Base-by-base conservation (phyloP, 2,888 invertebrate species). In the Pandemis corylana region DNA sequence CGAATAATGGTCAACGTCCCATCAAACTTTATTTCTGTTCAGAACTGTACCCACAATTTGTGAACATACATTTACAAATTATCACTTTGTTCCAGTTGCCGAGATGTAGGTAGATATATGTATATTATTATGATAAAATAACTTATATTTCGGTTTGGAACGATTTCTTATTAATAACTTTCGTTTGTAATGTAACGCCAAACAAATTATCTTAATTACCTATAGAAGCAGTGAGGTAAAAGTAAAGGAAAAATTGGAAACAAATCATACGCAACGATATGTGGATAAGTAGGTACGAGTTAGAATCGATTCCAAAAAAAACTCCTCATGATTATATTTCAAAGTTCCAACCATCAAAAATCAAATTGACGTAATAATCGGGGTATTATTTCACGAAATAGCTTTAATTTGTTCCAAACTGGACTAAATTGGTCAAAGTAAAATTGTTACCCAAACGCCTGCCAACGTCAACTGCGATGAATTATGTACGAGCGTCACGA, bases 61-160 rank as follows among this genome's bases (percentile, higher is more conserved):
- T 85, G 84, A 83, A 84, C 86, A 86, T 84, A 87, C 87, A 90
- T 92, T 93, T 89, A 93, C 93, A 93, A 93, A 93, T 94, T 94
- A 92, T 91, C 93, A 89, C 93, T 89, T 87, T 79, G 84, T 85
- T 85, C 82, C 80, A 78, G 82, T 82, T 80, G 80, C 81, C 79
- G 81, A 81, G 83, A 84, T 83, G 70, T 36, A 36, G 4, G 28
- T 28, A 28, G 28, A n/a, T n/a, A 36, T 36, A 36, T 2, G 28
- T 70, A 67, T 63, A 63, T 81, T 77, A 74, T 74, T 71, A 68
- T 56, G 63, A 68, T 75, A 20, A 20, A 1, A 20, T 20, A 70
- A 65, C 69, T 70, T 80, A 83, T 79, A 80, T 83, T 82, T 81
- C 81, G 82, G 46, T 42, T 82, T 84, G 79, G 80, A 80, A 79